phyloP scores from a whole-genome alignment of 2,797 vertebrate species.

The Poeciliopsis infans region DNA sequence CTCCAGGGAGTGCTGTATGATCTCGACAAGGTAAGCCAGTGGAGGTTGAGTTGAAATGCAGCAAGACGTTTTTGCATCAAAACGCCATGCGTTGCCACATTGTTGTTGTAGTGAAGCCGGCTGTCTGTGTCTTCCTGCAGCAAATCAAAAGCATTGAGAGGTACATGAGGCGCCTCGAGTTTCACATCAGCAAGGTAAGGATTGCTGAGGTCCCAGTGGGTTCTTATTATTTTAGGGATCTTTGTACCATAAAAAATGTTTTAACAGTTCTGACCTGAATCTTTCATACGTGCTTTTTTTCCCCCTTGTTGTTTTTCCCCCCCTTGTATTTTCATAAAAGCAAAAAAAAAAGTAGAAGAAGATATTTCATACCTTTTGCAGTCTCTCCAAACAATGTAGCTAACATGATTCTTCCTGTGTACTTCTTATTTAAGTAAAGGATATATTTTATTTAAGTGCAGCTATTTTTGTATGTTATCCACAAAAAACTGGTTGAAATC shows the following conservation, averaged over 20 bases:
- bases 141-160: conserved; percentile 98
- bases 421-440: background rate
- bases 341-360: background rate
- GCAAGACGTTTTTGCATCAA: background rate
- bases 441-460: background rate
- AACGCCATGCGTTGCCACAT: conserved; percentile 5
- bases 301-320: background rate
- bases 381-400: background rate
- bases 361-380: background rate
- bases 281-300: background rate
- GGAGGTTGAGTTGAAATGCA: background rate
- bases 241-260: background rate
- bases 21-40: conserved; percentile 93
- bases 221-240: background rate
- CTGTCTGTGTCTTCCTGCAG: conserved; percentile 74
- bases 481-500: background rate
- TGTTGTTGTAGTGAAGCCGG: background rate
- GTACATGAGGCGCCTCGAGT: conserved; percentile 96
- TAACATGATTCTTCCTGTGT: background rate
- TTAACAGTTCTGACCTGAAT: background rate
- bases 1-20: conserved; percentile 96
- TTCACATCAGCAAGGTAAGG: conserved; percentile 97
- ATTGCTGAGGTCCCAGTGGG: background rate
- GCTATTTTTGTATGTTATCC: background rate
- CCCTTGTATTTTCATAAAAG: background rate